Conservation (phyloP, 2,888 invertebrate species). For the Chymomyza procnemis region DNA sequence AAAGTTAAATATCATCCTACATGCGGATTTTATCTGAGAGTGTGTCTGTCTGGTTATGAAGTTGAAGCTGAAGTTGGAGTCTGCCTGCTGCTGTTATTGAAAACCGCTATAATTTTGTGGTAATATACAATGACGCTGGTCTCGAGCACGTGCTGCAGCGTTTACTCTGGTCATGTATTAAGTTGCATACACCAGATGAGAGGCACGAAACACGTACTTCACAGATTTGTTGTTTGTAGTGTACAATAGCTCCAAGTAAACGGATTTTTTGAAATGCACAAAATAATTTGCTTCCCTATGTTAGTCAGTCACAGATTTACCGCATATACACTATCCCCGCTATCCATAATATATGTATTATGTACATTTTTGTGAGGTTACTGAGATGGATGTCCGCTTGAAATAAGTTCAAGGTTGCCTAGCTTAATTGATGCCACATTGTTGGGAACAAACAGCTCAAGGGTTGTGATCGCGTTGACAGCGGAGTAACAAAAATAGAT, state of each 20-base stretch:
- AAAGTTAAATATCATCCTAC: conserved; percentile 63
- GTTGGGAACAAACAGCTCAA: conserved; percentile 43
- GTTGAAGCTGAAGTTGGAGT: conserved; percentile 2
- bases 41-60: conserved; percentile 19
- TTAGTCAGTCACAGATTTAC: too few species aligned
- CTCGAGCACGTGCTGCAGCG: conserved; percentile 67
- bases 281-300: too few species aligned
- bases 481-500: conserved; percentile 60
- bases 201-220: conserved; percentile 48
- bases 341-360: too few species aligned
- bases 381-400: too few species aligned
- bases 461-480: not conserved
- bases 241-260: not conserved
- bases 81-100: conserved; percentile 52
- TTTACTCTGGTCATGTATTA: conserved; percentile 66
- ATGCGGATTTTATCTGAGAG: conserved; percentile 21
- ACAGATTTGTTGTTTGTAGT: conserved; percentile 11
- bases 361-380: too few species aligned
- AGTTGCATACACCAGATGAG: conserved; percentile 43
- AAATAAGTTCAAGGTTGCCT: conserved; percentile 73
- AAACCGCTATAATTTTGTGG: conserved; percentile 71
- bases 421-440: conserved; percentile 65
- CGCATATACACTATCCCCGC: too few species aligned
- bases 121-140: conserved; percentile 67
- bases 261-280: too few species aligned